Base-by-base conservation (phyloP, 2,113 vertebrate species). In the Myocastor coypus region DNA sequence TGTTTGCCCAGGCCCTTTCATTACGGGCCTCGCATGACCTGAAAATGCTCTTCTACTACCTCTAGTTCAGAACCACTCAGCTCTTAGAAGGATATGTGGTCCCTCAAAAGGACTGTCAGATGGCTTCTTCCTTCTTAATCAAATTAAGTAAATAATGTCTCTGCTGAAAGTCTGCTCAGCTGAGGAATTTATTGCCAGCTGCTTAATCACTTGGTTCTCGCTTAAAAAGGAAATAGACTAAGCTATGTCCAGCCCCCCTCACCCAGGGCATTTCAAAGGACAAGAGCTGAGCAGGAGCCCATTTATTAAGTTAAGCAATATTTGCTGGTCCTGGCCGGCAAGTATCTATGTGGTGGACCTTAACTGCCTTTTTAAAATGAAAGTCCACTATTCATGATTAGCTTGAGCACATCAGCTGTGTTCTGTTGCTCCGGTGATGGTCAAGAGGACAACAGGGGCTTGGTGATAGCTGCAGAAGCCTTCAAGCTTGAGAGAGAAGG, bases 101-200 rank as follows among this genome's bases (percentile, higher is more conserved):
- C 90, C 83, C 80, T 55, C 86, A 66, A 86, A 97, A 98, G 95
- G 96, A 97, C 68, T 81, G 80, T 93, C 96, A 95, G 66, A 87
- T 71, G 42, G 52, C 82, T 87, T 78, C 87, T 97, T 94, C 95
- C 94, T 98, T 92, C 96, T 98, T 97, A 98, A 98, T 98, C 97
- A 97, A 98, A 98, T 98, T 98, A 98, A 97, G 97, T 97, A 98
- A 98, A 98, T 94, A 98, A 94, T 98, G 93, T 97, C 96, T 98
- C 88, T 92, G 85, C 96, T 98, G 97, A 95, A 98, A 96, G 81
- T 95, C 19, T 50, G 55, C 0, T 61, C 61, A 94, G 92, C 89
- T 89, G 85, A 95, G 97, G 97, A 98, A 98, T 98, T 98, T 98
- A 97, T 98, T 98, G 97, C 92, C 97, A 98, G 98, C 98, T 91